Conservation (phyloP, 2,888 invertebrate genomes). For the Melipona beecheii region DNA sequence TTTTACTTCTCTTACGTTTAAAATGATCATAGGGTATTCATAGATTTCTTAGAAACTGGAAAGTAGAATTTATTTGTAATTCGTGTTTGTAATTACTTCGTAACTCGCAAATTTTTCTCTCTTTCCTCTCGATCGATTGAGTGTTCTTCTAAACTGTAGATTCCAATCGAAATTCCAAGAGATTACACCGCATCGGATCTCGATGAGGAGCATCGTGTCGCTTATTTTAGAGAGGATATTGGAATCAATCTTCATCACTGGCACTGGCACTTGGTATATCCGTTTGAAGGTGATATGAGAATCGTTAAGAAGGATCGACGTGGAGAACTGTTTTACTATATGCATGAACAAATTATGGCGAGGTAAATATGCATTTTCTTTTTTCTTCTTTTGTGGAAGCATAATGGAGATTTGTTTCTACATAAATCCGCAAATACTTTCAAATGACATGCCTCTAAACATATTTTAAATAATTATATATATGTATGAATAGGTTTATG, state of each 20-base stretch:
- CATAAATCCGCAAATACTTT: no score
- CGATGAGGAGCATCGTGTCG: slow-evolving; percentile 92
- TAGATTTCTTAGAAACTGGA: no score
- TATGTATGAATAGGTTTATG: not conserved
- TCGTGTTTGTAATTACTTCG: no score
- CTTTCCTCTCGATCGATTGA: not conserved
- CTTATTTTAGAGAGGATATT: slow-evolving; percentile 94
- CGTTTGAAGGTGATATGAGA: slow-evolving; percentile 88
- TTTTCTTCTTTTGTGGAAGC: not conserved
- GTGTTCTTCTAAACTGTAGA: slow-evolving; percentile 1
- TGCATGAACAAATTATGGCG: slow-evolving; percentile 90
- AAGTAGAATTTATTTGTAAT: no score
- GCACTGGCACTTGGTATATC: slow-evolving; percentile 96
- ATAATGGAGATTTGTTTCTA: not conserved
- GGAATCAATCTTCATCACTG: slow-evolving; percentile 95
- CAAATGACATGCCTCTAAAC: not conserved
- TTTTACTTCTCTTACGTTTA: no score
- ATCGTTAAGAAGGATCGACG: slow-evolving; percentile 91
- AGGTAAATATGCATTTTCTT: slow-evolving; percentile 81
- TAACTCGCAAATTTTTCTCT: not conserved
- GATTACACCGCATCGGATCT: slow-evolving; percentile 91
- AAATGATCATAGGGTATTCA: no score
- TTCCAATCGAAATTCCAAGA: slow-evolving; percentile 88
- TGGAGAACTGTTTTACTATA: slow-evolving; percentile 92
- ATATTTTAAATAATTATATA: no score